phyloP scores from a whole-genome alignment of 2,113 vertebrate species.

The Theristicus caerulescens region DNA sequence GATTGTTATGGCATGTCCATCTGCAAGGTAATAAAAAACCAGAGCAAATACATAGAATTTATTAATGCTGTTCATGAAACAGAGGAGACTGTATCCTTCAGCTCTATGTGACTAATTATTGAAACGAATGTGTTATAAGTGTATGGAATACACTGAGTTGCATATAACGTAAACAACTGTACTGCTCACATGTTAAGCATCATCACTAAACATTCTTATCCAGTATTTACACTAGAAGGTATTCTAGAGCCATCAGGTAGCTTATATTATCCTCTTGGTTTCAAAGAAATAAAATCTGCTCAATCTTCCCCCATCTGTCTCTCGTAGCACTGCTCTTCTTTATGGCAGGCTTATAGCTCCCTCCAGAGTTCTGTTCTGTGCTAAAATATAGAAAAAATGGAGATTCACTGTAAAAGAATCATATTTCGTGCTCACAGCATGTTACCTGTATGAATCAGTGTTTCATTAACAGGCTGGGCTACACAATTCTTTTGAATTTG shows the following conservation, averaged over 20 bases:
- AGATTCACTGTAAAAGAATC: neutral
- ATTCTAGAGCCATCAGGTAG: neutral
- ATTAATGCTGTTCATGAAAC: neutral
- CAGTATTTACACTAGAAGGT: slow-evolving; percentile 1
- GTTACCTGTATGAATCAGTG: neutral
- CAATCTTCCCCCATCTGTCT: neutral
- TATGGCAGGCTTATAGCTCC: slow-evolving; percentile 25
- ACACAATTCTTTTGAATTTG: neutral
- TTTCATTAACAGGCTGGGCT: neutral
- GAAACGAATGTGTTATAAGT: neutral
- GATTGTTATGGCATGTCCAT: neutral
- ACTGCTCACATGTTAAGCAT: neutral
- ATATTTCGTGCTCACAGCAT: neutral
- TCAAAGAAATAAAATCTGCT: slow-evolving; percentile 39
- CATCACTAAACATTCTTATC: neutral
- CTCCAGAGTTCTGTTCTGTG: slow-evolving; percentile 33
- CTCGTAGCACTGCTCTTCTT: neutral
- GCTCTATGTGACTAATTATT: neutral
- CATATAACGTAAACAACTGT: neutral
- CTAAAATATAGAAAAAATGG: neutral
- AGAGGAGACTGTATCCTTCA: neutral
- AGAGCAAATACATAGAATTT: neutral
- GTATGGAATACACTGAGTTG: neutral
- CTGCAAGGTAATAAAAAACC: neutral
- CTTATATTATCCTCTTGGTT: slow-evolving; percentile 20